These are phyloP conservation scores for Shargacucullia verbasci DNA, from an alignment of 2,888 invertebrate genomes.

Conservation along the genomic window DNA sequence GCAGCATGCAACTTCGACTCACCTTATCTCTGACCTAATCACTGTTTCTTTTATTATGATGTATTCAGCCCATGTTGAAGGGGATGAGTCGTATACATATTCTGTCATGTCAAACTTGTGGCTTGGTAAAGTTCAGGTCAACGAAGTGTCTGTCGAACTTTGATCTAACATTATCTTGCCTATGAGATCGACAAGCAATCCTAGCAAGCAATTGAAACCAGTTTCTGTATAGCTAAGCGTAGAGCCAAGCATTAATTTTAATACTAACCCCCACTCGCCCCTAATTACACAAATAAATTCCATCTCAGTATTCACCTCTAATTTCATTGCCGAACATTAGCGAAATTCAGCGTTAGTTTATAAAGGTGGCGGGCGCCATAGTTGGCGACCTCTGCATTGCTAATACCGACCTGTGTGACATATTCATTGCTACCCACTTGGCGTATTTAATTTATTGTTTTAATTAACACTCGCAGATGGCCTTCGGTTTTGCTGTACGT, in stretches of 20 bases:
- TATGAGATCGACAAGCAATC: too few relatives aligned
- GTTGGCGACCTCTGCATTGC: conserved; percentile 77
- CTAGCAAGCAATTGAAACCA: too few relatives aligned
- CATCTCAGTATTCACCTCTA: conserved; percentile 44
- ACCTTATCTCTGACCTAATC: too few relatives aligned
- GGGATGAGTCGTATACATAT: too few relatives aligned
- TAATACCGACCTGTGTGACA: conserved; percentile 77
- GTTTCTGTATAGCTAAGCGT: conserved; percentile 8
- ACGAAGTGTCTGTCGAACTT: too few relatives aligned
- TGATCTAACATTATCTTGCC: too few relatives aligned
- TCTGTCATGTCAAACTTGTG: too few relatives aligned
- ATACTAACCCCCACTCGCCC: conserved; percentile 28
- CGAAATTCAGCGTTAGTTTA: conserved; percentile 78
- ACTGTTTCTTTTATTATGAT: too few relatives aligned
- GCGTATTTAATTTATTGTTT: conserved; percentile 79
- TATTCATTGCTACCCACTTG: conserved; percentile 78
- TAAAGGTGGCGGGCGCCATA: conserved; percentile 73
- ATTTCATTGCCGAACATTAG: conserved; percentile 68
- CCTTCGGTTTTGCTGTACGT: conserved; percentile 71
- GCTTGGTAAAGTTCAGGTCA: too few relatives aligned
- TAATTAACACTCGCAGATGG: conserved; percentile 76
- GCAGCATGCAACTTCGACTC: too few relatives aligned
- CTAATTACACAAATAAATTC: conserved; percentile 46
- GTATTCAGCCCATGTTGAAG: too few relatives aligned
- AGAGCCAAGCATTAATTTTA: conserved; percentile 21